Evolutionary conservation across 2,113 vertebrate genomes (phyloP), one percentile per base, ranked within the genome.

Genomic region (Parus major): DNA sequence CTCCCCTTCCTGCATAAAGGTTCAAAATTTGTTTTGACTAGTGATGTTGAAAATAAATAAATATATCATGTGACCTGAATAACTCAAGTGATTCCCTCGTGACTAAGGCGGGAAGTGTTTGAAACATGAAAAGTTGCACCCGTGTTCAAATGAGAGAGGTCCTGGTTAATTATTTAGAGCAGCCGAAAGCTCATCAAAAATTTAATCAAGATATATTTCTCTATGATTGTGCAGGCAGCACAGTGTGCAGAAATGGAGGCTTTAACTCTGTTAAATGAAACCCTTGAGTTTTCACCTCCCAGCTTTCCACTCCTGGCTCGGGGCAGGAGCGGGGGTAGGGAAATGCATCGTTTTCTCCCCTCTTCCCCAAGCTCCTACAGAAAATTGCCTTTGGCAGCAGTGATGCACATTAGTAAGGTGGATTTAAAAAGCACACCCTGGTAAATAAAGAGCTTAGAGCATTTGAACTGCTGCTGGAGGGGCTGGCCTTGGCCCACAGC

Each of bases 141-240:
- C 60, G 0, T 95, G 79, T 41, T 95, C 85, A 61, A 84, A 76
- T 55, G 76, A 92, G 86, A 92, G 84, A 90, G 68, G 63, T 66
- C 78, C 78, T 94, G 22, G 8, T 96, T 92, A 97, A 96, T 97
- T 94, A 97, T 96, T 96, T 91, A 96, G 24, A 88, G 79, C 87
- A 96, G 85, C 61, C 12, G 10, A 96, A 97, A 93, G 88, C 86
- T 97, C 93, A 96, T 97, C 19, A 96, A 96, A 97, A 96, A 96
- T 96, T 96, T 94, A 97, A 79, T 75, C 65, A 29, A 91, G 94
- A 92, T 94, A n/a, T 93, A 93, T 95, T 93, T 95, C 91, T 71
- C 79, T 1, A 0, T 72, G 90, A 71, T 81, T 65, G 82, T 82
- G 61, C 53, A 64, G 84, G 79, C 90, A 93, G 55, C 63, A 64